Evolutionary conservation across 2,797 vertebrate genomes (phyloP), one percentile per base, ranked within the genome.

Genomic region (Paguma larvata): DNA sequence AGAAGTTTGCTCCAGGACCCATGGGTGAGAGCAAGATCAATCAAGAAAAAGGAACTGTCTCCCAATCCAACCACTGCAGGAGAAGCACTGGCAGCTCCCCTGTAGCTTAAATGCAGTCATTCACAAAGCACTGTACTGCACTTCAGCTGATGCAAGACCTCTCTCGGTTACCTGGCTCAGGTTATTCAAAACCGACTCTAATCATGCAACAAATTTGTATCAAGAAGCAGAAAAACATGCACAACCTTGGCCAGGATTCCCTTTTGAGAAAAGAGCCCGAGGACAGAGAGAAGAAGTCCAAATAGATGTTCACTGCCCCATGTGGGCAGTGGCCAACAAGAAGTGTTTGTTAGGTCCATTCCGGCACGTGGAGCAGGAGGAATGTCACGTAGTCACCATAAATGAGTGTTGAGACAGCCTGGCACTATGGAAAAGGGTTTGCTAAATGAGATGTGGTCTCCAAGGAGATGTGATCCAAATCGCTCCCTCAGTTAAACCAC

Each of bases 1-100:
- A 94, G 48, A 88, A 79, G 53, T 88, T 88, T 73, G n/a, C 41
- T 75, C 72, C 70, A 27, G 25, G 48, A 19, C 32, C 53, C 21
- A 19, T 34, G 41, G 78, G 44, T 25, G 32, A 65, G 13, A 94
- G 68, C 38, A 86, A 44, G 27, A 77, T 63, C 72, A 38, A 65
- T 41, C 19, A 87, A 72, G 59, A n/a, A 46, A 62, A 88, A 75
- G 62, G 32, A 82, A 70, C 8, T 59, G 62, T 86, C 13, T 83
- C 21, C 44, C 44, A 51, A 25, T 53, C 53, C 65, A 73, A n/a
- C 44, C 63, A 38, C 62, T 18, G 19, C 27, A 30, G 21, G 77
- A 77, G 56, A 53, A 86, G 63, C 32, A 13, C 44, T 7, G 65
- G 38, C 14, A 12, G 16, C 6, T 70, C 14, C 51, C 38, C 70